Evolutionary conservation across 2,797 vertebrate species (phyloP), one percentile per base, ranked within the genome.

Genomic region (Eospalax fontanierii): DNA sequence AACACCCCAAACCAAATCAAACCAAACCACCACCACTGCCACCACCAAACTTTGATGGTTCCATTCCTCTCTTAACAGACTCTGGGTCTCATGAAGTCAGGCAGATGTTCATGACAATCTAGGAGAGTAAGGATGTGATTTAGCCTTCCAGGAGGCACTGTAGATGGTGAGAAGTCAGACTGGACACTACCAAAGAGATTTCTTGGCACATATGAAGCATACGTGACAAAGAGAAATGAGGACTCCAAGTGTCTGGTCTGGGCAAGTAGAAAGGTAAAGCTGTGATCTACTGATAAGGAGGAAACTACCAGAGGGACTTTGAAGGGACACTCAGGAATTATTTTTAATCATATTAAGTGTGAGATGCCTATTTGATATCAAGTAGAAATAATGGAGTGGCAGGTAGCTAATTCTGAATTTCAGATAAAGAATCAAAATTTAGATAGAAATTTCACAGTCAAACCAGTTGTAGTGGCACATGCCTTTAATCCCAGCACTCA

Each of bases 301-400:
- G 82, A 65, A 90, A 46, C 33, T 15, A 43, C 28, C 21, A 14
- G 59, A 46, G 83, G 33, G 65, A 75, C 66, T 89, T 85, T 80
- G 81, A 85, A 86, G 50, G 61, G 65, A 88, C 85, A 38, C 46
- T 46, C 65, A 73, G 89, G 54, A 76, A 65, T 35, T 75, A 78
- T 74, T 89, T 89, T 92, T 74, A 80, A 84, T 26, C 4, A n/a
- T 65, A 79, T 15, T 33, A 89, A 73, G 83, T 59, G 63, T 75
- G 40, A 85, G 66, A 87, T n/a, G 28, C 12, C 18, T 75, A 43
- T 16, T 75, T 61, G 21, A 73, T 50, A 73, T 35, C 33, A 65
- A 84, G 86, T 79, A 24, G 86, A 80, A 68, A 66, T 68, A 68
- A 43, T 16, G 28, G 80, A 74, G 26, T 92, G 86, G 86, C 50